Evolutionary conservation across 1,140 invertebrate species (phyloP).

Genomic region (Melipona quadrifasciata): DNA sequence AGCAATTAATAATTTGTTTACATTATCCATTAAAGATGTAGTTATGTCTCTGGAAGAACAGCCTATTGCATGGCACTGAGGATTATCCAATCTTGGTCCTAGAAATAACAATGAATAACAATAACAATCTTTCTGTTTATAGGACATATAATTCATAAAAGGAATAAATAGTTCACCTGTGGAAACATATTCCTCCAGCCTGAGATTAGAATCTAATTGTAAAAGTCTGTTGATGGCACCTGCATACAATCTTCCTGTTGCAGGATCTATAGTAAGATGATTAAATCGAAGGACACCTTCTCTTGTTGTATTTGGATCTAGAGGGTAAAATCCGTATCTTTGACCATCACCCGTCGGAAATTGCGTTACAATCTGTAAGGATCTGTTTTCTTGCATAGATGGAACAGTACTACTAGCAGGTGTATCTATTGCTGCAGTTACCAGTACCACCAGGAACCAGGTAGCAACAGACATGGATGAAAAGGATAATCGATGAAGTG

Average conservation of each 20-base stretch:
- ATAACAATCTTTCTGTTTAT: conserved; percentile 5
- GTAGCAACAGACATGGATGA: conserved; percentile 62
- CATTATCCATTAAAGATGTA: conserved; percentile 89
- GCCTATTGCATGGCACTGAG: conserved; percentile 92
- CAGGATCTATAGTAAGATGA: conserved; percentile 85
- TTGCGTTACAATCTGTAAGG: conserved; percentile 71
- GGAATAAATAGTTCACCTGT: conserved; percentile 78
- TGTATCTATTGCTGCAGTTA: conserved; percentile 67
- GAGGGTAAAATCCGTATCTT: conserved; percentile 55
- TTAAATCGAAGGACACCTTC: conserved; percentile 80
- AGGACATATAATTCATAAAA: background rate
- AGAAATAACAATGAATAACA: conserved; percentile 69
- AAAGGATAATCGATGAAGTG: conserved; percentile 43
- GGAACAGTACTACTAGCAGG: conserved; percentile 56
- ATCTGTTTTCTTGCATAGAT: conserved; percentile 62
- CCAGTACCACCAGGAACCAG: conserved; percentile 69
- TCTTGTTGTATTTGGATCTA: conserved; percentile 76
- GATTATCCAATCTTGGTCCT: conserved; percentile 92
- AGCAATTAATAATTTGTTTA: conserved; percentile 95
- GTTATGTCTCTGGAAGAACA: conserved; percentile 86
- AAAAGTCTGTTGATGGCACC: conserved; percentile 93
- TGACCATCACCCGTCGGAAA: conserved; percentile 69
- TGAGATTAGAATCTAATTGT: conserved; percentile 89
- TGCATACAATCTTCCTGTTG: conserved; percentile 86
- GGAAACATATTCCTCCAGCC: conserved; percentile 85